Percentiles rank a stretch among this genome's conserved stretches.
Evolutionary conservation across 2,888 invertebrate species (phyloP).

Genomic region (Drosophila lacicola): DNA sequence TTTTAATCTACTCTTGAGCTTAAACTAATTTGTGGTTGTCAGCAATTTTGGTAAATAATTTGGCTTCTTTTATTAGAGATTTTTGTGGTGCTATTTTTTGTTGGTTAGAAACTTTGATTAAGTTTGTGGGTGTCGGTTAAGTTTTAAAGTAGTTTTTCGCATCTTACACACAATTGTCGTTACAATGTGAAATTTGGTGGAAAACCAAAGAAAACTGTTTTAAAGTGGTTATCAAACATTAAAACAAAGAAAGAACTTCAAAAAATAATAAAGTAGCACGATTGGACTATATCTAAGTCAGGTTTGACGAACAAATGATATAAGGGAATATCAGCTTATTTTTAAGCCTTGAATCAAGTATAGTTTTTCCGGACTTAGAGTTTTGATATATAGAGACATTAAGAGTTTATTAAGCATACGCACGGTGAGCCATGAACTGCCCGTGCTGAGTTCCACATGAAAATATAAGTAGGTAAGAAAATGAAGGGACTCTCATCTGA

Average conservation of each 20-base stretch:
- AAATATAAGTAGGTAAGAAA: too few relatives aligned
- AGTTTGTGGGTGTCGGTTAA: conserved; percentile 25
- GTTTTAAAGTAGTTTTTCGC: conserved; percentile 9
- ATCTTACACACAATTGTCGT: conserved; percentile 4
- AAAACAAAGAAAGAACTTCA: too few relatives aligned
- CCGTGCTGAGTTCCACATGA: not conserved
- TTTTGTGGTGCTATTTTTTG: not conserved
- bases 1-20: conserved; percentile 53
- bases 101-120: conserved; percentile 31
- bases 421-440: not conserved
- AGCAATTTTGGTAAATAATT: conserved; percentile 47
- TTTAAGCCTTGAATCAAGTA: too few relatives aligned
- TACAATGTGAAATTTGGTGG: not conserved
- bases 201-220: too few relatives aligned
- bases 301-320: too few relatives aligned
- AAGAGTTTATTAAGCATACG: not conserved
- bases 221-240: too few relatives aligned
- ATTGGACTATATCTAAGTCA: not conserved
- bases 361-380: too few relatives aligned
- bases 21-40: conserved; percentile 57
- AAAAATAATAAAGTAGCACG: not conserved
- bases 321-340: too few relatives aligned
- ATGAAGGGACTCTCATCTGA: too few relatives aligned
- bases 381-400: too few relatives aligned
- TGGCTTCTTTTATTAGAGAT: conserved; percentile 2